Evolutionary conservation across 2,888 invertebrate species (phyloP).

Genomic region (Parasteatoda lunata): DNA sequence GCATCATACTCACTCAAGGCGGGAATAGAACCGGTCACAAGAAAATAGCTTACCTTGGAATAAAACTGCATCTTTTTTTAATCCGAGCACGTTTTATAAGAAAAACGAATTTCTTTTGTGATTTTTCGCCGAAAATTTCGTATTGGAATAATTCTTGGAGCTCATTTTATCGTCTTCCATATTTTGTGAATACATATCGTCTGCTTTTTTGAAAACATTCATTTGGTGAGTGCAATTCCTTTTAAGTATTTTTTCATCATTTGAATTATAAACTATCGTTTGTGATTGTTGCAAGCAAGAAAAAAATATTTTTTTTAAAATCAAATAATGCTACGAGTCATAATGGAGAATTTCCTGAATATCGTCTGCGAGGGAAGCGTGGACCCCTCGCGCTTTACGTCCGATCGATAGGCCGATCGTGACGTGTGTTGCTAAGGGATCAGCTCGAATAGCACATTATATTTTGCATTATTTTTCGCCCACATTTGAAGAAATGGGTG

Average conservation of each 20-base stretch:
- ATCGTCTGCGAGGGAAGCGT: constrained; percentile 8
- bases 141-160: constrained; percentile 27
- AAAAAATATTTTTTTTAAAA: background rate
- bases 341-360: background rate
- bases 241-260: background rate
- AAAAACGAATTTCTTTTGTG: background rate
- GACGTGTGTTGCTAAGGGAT: constrained; percentile 47
- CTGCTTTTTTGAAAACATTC: background rate
- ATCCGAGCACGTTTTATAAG: background rate
- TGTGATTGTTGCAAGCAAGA: background rate
- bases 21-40: constrained; percentile 42
- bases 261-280: background rate
- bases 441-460: constrained; percentile 10
- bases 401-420: constrained; percentile 33
- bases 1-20: constrained; percentile 9
- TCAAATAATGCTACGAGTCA: background rate
- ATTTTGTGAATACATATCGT: background rate
- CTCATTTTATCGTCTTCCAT: constrained; percentile 13
- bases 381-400: background rate
- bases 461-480: constrained; percentile 10
- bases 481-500: background rate
- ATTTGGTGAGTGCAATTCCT: background rate
- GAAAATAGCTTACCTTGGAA: background rate
- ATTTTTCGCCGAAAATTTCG: background rate
- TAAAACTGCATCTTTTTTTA: background rate